phyloP scores from a whole-genome alignment of 2,888 invertebrate species.

The Brachyopa scutellaris region DNA sequence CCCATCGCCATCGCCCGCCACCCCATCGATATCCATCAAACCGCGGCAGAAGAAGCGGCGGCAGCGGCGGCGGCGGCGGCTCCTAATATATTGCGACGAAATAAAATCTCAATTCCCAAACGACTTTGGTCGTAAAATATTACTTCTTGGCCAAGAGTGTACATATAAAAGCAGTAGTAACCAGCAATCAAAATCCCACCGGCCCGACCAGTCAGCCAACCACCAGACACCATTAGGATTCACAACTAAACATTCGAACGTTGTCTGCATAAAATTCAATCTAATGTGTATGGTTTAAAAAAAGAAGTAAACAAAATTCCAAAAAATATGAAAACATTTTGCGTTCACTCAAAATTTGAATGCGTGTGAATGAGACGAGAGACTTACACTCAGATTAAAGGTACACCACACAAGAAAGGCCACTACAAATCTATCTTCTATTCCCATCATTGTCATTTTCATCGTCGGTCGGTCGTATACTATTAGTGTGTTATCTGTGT shows the following conservation, averaged over 20 bases:
- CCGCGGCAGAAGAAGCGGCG: no score
- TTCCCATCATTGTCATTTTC: constrained; percentile 31
- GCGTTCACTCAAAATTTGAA: constrained; percentile 65
- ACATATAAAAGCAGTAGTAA: constrained; percentile 39
- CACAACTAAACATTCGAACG: constrained; percentile 73
- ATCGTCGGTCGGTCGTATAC: constrained; percentile 31
- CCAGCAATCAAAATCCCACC: constrained; percentile 13
- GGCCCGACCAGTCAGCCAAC: constrained; percentile 44
- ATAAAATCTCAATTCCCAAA: constrained; percentile 72
- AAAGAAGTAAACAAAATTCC: constrained; percentile 13
- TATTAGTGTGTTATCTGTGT: constrained; percentile 64
- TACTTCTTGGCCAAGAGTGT: constrained; percentile 59
- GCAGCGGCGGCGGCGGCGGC: no score
- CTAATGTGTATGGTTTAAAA: constrained; percentile 59
- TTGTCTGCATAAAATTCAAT: constrained; percentile 74
- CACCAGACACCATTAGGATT: constrained; percentile 72
- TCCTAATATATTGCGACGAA: constrained; percentile 72
- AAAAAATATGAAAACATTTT: constrained; percentile 57
- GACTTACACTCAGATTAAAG: constrained; percentile 48
- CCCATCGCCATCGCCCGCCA: constrained; percentile 4
- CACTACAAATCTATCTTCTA: constrained; percentile 65
- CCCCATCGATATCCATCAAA: constrained; percentile 45
- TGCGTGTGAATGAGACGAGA: constrained; percentile 44
- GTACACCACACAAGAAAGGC: constrained; percentile 51
- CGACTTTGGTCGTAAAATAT: constrained; percentile 68